Percentiles rank a stretch among this genome's conserved stretches.
Conservation (phyloP, 1,140 invertebrate species). For the Metopolophium dirhodum region DNA sequence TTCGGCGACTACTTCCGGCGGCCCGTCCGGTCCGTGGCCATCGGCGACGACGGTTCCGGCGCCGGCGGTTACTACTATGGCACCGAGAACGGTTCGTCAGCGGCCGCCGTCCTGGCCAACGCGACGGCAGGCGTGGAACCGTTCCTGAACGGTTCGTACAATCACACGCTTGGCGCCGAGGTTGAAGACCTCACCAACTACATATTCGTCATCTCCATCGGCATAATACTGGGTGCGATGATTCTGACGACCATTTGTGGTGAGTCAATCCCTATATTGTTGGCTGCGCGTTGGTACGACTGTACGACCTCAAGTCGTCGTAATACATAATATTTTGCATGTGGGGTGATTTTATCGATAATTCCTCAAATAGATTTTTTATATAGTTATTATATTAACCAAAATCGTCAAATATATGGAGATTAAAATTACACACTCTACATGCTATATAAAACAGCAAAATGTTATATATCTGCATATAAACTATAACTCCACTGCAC, state of each 20-base stretch:
- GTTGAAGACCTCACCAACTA: slow-evolving; percentile 30
- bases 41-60: not conserved
- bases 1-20: slow-evolving; percentile 30
- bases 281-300: not conserved
- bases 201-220: slow-evolving; percentile 34
- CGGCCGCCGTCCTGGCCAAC: not conserved
- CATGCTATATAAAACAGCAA: too few species aligned
- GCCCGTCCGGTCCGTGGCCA: slow-evolving; percentile 38
- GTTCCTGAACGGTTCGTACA: slow-evolving; percentile 21
- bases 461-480: too few species aligned
- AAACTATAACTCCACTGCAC: not conserved
- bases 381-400: too few species aligned
- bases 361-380: not conserved
- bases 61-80: not conserved
- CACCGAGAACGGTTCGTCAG: not conserved
- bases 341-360: too few species aligned
- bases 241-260: slow-evolving; percentile 46
- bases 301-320: too few species aligned
- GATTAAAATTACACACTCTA: not conserved
- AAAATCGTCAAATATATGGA: too few species aligned
- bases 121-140: not conserved
- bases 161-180: not conserved
- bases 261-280: not conserved
- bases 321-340: too few species aligned
- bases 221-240: slow-evolving; percentile 45